Percentiles rank a stretch among this genome's conserved stretches.
phyloP scores from a whole-genome alignment of 2,113 vertebrate species.

The Ophthalmolycus amberensis region DNA sequence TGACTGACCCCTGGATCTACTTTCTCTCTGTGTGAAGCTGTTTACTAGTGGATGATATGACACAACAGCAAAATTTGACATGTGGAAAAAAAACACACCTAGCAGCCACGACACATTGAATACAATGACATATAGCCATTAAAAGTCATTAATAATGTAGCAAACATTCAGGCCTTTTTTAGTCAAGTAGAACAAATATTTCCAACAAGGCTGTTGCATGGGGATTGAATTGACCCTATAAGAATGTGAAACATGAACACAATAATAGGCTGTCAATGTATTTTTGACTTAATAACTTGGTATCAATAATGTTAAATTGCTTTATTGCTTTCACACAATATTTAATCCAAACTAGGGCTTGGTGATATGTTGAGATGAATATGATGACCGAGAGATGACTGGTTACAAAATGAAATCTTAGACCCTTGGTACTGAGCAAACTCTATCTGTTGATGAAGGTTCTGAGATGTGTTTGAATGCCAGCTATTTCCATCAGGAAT shows the following conservation, averaged over 20 bases:
- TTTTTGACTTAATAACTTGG: too few species aligned
- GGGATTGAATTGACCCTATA: too few species aligned
- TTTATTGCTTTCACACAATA: background rate
- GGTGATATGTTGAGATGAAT: background rate
- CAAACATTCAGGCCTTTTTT: background rate
- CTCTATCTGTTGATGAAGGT: too few species aligned
- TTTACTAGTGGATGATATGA: background rate
- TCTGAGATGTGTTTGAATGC: background rate
- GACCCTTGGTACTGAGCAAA: too few species aligned
- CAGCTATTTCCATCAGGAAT: background rate
- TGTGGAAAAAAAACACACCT: background rate
- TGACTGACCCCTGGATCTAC: background rate
- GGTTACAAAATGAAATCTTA: background rate
- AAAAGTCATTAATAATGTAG: background rate
- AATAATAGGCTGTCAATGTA: too few species aligned
- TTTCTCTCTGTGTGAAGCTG: background rate
- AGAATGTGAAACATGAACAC: too few species aligned
- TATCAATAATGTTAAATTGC: too few species aligned
- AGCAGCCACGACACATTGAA: background rate
- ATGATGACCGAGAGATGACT: background rate
- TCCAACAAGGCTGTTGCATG: background rate
- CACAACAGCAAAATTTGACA: background rate
- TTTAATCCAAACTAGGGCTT: background rate
- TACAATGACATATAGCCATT: background rate
- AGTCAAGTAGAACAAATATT: background rate